Base-by-base conservation (phyloP, 2,797 vertebrate genomes). In the Alfaro cultratus region DNA sequence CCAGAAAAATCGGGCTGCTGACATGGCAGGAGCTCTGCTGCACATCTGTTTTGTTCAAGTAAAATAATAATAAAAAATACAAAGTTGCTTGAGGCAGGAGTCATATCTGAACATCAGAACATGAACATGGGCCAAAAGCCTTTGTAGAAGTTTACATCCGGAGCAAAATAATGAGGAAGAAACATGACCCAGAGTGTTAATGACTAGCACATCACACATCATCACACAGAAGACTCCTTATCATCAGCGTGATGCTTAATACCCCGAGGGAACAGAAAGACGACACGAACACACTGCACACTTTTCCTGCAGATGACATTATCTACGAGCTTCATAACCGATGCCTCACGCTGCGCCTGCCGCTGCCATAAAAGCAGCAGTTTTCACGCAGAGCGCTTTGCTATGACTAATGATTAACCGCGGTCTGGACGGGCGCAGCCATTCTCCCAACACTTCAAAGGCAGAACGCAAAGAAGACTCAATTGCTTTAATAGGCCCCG, bases 371-470 rank as follows among this genome's bases (percentile, higher is more conserved):
- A 80, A 85, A 85, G 76, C 85, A 11, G 13, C 0, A 26, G 71
- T 67, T 86, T 80, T 78, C 80, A 76, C 75, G 80, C 1, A 29
- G 12, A 55, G 73, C 26, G n/a, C 81, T 82, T 46, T 34, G 76
- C 86, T 29, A 84, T 89, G 86, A 26, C 86, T 90, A 85, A 87
- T 88, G 85, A 90, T 90, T 86, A 90, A 73, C 80, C 73, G 10
- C 45, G 68, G 80, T 29, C 51, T 23, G 81, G 88, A 83, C 46
- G 34, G 13, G 71, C 74, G 4, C 29, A 8, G 55, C 21, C 34
- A 43, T 80, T 77, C 86, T 86, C 83, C 31, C 80, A 55, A 70
- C 86, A 85, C 91, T 92, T 94, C 93, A 92, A 90, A 93, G 87
- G 62, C 77, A 29, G 68, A 67, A 79, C 72, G 57, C 74, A 21